Percentiles rank a stretch among this genome's conserved stretches.
Conservation (phyloP, 2,888 invertebrate genomes). For the Aproaerema taeniolella region DNA sequence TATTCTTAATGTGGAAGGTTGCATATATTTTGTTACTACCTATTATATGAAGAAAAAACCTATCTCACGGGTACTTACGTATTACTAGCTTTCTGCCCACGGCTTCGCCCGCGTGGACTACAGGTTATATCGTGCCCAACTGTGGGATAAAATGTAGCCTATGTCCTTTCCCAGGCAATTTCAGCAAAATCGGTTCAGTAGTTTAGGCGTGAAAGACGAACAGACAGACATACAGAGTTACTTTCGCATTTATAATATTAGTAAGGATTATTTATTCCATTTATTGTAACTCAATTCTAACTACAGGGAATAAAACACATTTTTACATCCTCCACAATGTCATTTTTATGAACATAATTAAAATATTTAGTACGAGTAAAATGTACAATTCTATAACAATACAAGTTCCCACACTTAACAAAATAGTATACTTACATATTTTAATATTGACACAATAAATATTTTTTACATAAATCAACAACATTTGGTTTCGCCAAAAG, state of each 20-base stretch:
- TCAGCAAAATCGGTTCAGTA: too few relatives aligned
- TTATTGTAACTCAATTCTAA: not conserved
- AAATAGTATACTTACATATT: conserved; percentile 18
- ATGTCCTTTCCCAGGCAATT: too few relatives aligned
- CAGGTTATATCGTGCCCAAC: too few relatives aligned
- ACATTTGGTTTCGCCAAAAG: conserved; percentile 3
- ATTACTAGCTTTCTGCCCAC: too few relatives aligned
- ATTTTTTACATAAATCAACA: conserved; percentile 8
- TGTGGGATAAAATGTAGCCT: too few relatives aligned
- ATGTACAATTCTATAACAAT: conserved; percentile 37
- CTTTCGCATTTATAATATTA: too few relatives aligned
- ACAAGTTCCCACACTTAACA: conserved; percentile 20
- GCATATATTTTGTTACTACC: conserved; percentile 4
- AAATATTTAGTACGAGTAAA: conserved; percentile 57
- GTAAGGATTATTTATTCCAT: too few relatives aligned
- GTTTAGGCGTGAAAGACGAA: too few relatives aligned
- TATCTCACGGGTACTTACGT: conserved; percentile 11
- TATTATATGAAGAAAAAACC: not conserved
- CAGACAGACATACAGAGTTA: too few relatives aligned
- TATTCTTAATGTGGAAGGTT: not conserved
- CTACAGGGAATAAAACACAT: conserved; percentile 13
- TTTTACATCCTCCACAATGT: conserved; percentile 20
- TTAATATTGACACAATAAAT: conserved; percentile 14
- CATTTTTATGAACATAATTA: conserved; percentile 57
- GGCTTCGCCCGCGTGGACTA: too few relatives aligned